Evolutionary conservation across 2,797 vertebrate genomes (phyloP), one percentile per base, ranked within the genome.

Genomic region (Pipistrellus pipistrellus): DNA sequence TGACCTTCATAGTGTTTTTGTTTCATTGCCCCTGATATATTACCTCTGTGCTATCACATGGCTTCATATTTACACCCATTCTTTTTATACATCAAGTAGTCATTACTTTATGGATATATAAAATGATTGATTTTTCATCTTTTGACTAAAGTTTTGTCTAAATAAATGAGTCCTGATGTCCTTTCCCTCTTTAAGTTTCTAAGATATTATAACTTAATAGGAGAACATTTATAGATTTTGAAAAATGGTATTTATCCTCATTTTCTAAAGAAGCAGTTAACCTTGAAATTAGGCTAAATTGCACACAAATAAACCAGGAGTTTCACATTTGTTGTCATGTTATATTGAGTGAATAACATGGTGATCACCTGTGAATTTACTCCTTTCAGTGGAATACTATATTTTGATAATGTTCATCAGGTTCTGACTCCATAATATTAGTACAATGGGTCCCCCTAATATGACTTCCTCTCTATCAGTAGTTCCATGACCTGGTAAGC

Each of bases 111-210:
- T 69, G 44, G 64, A 59, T 86, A 73, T 18, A 66, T 64, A 51
- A 91, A 93, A 89, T 81, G 8, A 80, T 89, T 59, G 30, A n/a
- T 88, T 76, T 88, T 91, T 75, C 20, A 85, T 75, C 3, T 81
- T 71, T 3, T 1, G 2, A 59, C 23, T 80, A 4, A n/a, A 77
- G 27, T 55, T 88, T 81, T 25, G 18, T 2, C 30, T 35, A 41
- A 41, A 85, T 44, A 85, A 7, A 73, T 91, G 8, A 59, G 20
- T 59, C 9, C 1, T 91, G 41, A 90, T 72, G 21, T 92, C 1
- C 0, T 46, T 85, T 78, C 2, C n/a, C 8, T 83, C 44, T 51
- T 15, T 76, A 92, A 35, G 3, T 14, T 93, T 76, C 27, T 53
- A 53, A 76, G 5, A 46, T 35, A 48, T 20, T 46, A 14, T 71